These are phyloP conservation scores for Thereva nobilitata DNA, from an alignment of 2,888 invertebrate species.

Conservation along the genomic window DNA sequence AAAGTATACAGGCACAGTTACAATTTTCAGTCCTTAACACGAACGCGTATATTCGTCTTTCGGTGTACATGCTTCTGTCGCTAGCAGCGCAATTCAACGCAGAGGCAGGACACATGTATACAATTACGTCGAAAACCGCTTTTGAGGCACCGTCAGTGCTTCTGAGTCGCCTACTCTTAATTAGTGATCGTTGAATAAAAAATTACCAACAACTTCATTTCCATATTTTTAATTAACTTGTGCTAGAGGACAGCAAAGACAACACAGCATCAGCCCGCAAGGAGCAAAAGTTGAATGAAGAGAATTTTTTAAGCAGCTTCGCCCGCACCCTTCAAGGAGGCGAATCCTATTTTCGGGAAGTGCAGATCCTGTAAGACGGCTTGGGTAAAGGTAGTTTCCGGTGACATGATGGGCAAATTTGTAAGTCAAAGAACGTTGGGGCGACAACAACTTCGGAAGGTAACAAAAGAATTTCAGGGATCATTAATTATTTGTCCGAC, in stretches of 20 bases:
- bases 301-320: conserved; percentile 19
- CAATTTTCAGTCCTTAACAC: not conserved
- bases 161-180: conserved; percentile 15
- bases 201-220: conserved; percentile 31
- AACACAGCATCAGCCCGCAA: conserved; percentile 5
- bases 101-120: conserved; percentile 14
- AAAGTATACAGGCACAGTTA: not conserved
- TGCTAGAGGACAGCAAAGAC: conserved; percentile 13
- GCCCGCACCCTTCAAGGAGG: not conserved
- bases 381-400: conserved; percentile 11
- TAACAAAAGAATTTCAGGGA: conserved; percentile 25
- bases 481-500: conserved; percentile 33
- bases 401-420: conserved; percentile 27
- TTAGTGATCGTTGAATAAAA: conserved; percentile 30
- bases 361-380: conserved; percentile 12
- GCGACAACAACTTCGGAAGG: conserved; percentile 23
- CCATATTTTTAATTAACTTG: conserved; percentile 34
- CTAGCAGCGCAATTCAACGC: not conserved
- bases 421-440: conserved; percentile 12
- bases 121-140: conserved; percentile 8
- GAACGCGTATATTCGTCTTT: too few species aligned
- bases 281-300: conserved; percentile 21
- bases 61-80: too few species aligned
- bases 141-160: not conserved
- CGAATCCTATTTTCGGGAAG: conserved; percentile 9